phyloP scores from a whole-genome alignment of 2,113 vertebrate genomes.

The Dryoscopus gambensis region DNA sequence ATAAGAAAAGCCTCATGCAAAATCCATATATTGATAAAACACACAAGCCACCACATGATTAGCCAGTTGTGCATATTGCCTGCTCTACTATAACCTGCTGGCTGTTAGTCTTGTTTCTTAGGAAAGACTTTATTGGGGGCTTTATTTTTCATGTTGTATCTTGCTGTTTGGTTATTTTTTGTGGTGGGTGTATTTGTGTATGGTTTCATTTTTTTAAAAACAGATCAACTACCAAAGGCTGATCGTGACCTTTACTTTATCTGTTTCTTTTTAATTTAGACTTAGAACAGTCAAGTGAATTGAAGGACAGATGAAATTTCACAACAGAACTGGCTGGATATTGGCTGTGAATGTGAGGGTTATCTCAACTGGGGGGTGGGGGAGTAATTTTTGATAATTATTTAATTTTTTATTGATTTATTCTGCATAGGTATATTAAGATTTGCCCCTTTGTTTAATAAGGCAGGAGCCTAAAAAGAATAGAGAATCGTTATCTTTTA shows the following conservation, averaged over 20 bases:
- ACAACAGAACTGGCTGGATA: neutral
- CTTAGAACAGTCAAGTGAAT: neutral
- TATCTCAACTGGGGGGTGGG: neutral
- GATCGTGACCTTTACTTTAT: neutral
- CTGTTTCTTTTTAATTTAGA: neutral
- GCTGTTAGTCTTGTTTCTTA: neutral
- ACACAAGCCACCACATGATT: neutral
- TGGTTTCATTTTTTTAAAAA: neutral
- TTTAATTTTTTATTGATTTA: neutral
- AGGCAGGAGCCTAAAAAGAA: neutral
- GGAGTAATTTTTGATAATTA: neutral
- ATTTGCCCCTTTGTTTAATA: neutral
- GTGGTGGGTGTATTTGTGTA: fast-evolving
- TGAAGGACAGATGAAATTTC: neutral
- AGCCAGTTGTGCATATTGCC: neutral
- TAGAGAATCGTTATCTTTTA: neutral
- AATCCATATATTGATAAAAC: neutral
- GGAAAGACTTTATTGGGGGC: fast-evolving
- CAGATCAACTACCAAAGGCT: neutral
- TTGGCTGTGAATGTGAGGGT: neutral
- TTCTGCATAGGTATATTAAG: neutral
- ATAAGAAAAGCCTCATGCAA: neutral
- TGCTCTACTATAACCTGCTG: neutral
- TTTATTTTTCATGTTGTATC: neutral
- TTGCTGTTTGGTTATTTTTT: neutral